Evolutionary conservation across 2,797 vertebrate genomes (phyloP), one percentile per base, ranked within the genome.

Genomic region (Benthosema pterotum): DNA sequence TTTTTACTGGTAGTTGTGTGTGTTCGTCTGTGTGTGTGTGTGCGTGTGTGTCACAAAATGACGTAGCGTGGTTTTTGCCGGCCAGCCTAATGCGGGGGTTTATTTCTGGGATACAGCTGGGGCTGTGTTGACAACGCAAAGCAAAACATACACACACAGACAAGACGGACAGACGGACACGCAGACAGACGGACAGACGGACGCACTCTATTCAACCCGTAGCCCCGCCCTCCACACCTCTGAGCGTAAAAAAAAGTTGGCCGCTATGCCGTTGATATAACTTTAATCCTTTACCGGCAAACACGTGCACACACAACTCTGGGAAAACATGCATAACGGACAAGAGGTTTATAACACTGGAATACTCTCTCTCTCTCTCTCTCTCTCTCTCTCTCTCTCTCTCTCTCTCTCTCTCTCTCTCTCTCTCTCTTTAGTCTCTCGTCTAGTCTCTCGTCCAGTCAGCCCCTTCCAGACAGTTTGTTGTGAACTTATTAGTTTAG

Each of bases 51-150:
- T 47, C 59, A 67, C 78, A 71, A 69, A 67, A 58, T 77, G 74
- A 69, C 59, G 52, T 12, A 63, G 22, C 18, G 7, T 42, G 53
- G 72, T 75, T 67, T n/a, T n/a, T n/a, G 65, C 65, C 68, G 76
- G 71, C 60, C 56, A 53, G 63, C 65, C 43, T 65, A 62, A 74
- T 72, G 71, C 67, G 11, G 67, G 73, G 75, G n/a, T 84, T 84
- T 86, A 80, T 87, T 88, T 88, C 79, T 84, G 81, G 85, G 75
- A 84, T 75, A 83, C 72, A 43, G 80, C 70, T 76, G 83, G 56
- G n/a, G n/a, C 71, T 83, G 79, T 83, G 84, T 85, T 87, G 86
- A 91, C 87, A 86, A 83, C 65, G 60, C 67, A 77, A n/a, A n/a
- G 69, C 67, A 81, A 82, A 88, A 87, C 42, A 85, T 71, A 80